Base-by-base conservation (phyloP, 1,140 invertebrate species). In the Micrasema longulum region DNA sequence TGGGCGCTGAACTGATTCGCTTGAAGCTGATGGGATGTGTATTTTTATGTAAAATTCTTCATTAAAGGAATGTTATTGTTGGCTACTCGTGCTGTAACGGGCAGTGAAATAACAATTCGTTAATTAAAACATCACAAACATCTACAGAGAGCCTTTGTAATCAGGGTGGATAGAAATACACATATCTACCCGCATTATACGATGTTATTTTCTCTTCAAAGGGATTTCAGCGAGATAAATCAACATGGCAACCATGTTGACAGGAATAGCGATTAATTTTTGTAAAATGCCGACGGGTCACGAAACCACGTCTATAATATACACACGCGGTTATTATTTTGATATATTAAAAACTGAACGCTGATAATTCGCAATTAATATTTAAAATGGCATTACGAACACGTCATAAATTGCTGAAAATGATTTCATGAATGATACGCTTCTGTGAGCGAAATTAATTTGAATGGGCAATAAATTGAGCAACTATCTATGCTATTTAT, bases 191-290 rank as follows among this genome's bases (percentile, higher is more conserved):
- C 26, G 26, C 26, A 31, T 31, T 7, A 31, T 4, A 31, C 26
- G 7, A 31, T 31, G 26, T 31, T 31, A 31, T 31, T 31, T 31
- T 31, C 26, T 31, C 41, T 14, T 52, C 64, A 66, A 52, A 52
- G 45, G 47, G 22, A 50, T 66, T 66, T 52, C 4, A 18, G 64
- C 14, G 64, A 53, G 31, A 66, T 66, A 66, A 66, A 66, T 52
- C 47, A 66, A 53, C 64, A 66, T 36, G 31, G 26, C 64, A 22
- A 26, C 38, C 23, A 2, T 31, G 22, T 9, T 64, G 26, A 64
- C 41, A 64, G 41, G 12, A 47, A 16, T 36, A 20, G n/a, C 11
- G 7, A 48, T 64, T 64, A 11, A 64, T 22, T 47, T 64, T 47
- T 20, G 18, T 22, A 47, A 48, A 26, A 63, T 11, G 9, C 12